Conservation (phyloP, 1,140 invertebrate species). For the Ceratina japonica region DNA sequence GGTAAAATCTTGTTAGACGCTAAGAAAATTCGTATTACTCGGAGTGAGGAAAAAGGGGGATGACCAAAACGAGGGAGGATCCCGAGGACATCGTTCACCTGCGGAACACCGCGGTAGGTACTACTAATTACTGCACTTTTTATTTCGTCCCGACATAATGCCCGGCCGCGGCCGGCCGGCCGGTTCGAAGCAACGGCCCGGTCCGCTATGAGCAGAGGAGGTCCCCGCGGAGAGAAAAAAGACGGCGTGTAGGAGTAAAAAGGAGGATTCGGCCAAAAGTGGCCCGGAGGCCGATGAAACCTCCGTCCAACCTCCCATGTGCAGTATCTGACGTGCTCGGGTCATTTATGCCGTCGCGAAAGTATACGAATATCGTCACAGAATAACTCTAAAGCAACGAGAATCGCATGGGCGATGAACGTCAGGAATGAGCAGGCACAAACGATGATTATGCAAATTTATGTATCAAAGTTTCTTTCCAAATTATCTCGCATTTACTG, state of each 20-base stretch:
- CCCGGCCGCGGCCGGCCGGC: background rate
- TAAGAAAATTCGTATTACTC: conserved; percentile 31
- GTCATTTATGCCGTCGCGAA: conserved; percentile 30
- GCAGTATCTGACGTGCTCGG: conserved; percentile 51
- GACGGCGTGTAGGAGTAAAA: conserved; percentile 35
- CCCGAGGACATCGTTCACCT: conserved; percentile 43
- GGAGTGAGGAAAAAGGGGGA: background rate
- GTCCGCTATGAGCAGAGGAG: conserved; percentile 4
- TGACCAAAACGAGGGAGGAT: conserved; percentile 33
- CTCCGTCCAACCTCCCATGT: background rate
- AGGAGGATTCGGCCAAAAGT: background rate
- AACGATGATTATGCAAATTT: too few species aligned
- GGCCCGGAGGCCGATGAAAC: conserved; percentile 5
- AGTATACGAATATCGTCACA: too few species aligned
- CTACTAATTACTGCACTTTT: conserved; percentile 59
- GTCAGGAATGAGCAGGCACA: too few species aligned
- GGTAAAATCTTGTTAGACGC: background rate
- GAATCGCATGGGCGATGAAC: too few species aligned
- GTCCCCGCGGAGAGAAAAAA: conserved; percentile 1
- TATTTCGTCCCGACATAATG: conserved; percentile 58
- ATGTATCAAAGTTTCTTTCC: too few species aligned
- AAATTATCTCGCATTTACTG: too few species aligned
- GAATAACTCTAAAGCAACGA: too few species aligned
- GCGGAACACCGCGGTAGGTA: conserved; percentile 59
- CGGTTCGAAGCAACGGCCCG: conserved; percentile 25